Evolutionary conservation across 2,113 vertebrate genomes (phyloP), one percentile per base, ranked within the genome.

Genomic region (Tachycineta bicolor): DNA sequence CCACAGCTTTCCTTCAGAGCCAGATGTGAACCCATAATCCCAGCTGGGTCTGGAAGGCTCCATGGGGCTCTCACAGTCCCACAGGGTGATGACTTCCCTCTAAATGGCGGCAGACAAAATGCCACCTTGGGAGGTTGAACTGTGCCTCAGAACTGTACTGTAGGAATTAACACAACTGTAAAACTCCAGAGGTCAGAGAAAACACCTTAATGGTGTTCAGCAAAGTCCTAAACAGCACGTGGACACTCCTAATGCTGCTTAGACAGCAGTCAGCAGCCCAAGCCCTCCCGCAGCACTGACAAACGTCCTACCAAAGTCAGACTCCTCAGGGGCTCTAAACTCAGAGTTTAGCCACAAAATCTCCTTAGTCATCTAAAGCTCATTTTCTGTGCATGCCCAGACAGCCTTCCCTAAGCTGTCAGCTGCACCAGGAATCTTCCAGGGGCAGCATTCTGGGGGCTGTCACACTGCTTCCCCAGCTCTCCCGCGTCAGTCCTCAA

Each of bases 301-400:
- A 9, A 59, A 39, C 2, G 12, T n/a, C 87, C 76, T 29, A 10
- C 67, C 64, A 17, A 55, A 90, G 68, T 71, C 39, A 71, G 60
- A 33, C 76, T 64, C 52, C 63, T 81, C 14, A 64, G 80, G 67
- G 76, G 44, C 2, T 81, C 41, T 47, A 94, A 83, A 53, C 67
- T 85, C 67, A 14, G 88, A 76, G 64, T 77, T 88, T 44, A 94
- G 81, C 68, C 80, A 78, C 14, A 50, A 90, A 96, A 95, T 80
- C 94, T 64, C 78, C 90, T 96, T 76, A 91, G 74, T 94, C 82
- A 65, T 37, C 71, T 80, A 95, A 94, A 95, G 76, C 83, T 92
- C 67, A 52, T 92, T 93, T 94, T 80, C 91, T 84, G 19, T 71
- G 52, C 64, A 22, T 56, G 76, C 73, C 69, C 83, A 94, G 58